A percentile compares a stretch with the other conserved stretches of the same genome.
phyloP scores from a whole-genome alignment of 2,113 vertebrate genomes.

The Austrofundulus limnaeus region DNA sequence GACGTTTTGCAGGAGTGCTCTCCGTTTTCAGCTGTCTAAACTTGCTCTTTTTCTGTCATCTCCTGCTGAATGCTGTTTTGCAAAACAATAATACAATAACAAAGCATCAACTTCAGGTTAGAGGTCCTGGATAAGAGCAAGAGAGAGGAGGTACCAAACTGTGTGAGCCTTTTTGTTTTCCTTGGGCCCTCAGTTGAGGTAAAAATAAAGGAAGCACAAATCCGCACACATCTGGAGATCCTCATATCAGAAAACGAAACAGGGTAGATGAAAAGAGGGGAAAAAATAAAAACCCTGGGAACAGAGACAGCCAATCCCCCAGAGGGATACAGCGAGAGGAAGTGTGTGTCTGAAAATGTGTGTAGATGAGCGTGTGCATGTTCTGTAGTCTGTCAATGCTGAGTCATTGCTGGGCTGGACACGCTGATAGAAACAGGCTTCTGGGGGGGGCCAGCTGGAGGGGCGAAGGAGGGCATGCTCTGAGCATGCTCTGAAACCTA shows the following conservation, averaged over 20 bases:
- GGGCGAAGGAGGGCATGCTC: slow-evolving; percentile 51
- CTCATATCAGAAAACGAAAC: slow-evolving; percentile 34
- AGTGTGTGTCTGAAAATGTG: slow-evolving; percentile 46
- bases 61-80: slow-evolving; percentile 26
- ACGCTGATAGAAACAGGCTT: slow-evolving; percentile 75
- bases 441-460: slow-evolving; percentile 69
- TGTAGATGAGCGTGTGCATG: slow-evolving; percentile 39
- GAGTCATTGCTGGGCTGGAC: slow-evolving; percentile 85
- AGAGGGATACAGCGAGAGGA: slow-evolving; percentile 60
- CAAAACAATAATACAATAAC: slow-evolving; percentile 43
- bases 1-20: slow-evolving; percentile 23
- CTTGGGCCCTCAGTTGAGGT: slow-evolving; percentile 27
- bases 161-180: slow-evolving; percentile 21
- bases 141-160: slow-evolving; percentile 13
- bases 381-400: slow-evolving; percentile 75
- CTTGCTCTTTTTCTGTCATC: slow-evolving; percentile 8
- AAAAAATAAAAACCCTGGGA: slow-evolving; percentile 70
- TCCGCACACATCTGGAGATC: slow-evolving; percentile 59
- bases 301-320: slow-evolving; percentile 53
- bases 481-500: slow-evolving; percentile 67
- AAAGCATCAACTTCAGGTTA: slow-evolving; percentile 19
- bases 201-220: slow-evolving; percentile 38
- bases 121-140: slow-evolving; percentile 27
- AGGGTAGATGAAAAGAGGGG: slow-evolving; percentile 47
- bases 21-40: slow-evolving; percentile 34